Evolutionary conservation across 2,797 vertebrate species (phyloP), one percentile per base, ranked within the genome.

Genomic region (Poeciliopsis presidionis): DNA sequence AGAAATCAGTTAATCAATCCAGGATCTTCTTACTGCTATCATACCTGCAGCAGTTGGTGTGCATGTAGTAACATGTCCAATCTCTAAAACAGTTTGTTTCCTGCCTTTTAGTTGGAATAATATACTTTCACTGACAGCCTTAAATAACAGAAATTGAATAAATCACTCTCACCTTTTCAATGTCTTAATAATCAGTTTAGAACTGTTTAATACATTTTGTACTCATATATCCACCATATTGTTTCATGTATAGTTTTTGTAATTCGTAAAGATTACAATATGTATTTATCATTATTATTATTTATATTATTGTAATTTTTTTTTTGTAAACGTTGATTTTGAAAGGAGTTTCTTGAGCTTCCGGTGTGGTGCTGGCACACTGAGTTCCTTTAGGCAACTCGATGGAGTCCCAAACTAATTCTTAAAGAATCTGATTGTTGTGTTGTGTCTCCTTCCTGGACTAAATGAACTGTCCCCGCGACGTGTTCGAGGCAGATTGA

Each of bases 261-360:
- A n/a, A 57, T 57, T 28, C 25, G 4, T 55, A 57, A n/a, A 39
- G 36, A 39, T 39, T 39, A 39, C 36, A 33, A 33, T 33, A 33
- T 33, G 33, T 33, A 33, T 59, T 30, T n/a, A 9, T 55, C 12
- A 55, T 28, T 61, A 33, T 59, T 59, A 12, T 59, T 30, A 49
- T 49, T 18, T 18, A 28, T 57, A 13, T 57, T n/a, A 11, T n/a
- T 57, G 1, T 57, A 13, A 57, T 30, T 59, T 3, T 33, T 33
- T 18, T 5, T 67, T 41, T 25, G 20, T 43, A 72, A 51, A 33
- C 9, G 14, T 46, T 91, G 84, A 88, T 80, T 87, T 82, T 92
- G 90, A 86, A 73, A 84, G 72, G 51, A 0, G 0, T 1, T 0
- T 0, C 0, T 2, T 0, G 0, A 0, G 20, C 33, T 86, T 90